A percentile compares a stretch with the other conserved stretches of the same genome.
These are phyloP conservation scores for Diplogasteroides magnus DNA, from an alignment of 1,140 invertebrate genomes.

Conservation along the genomic window DNA sequence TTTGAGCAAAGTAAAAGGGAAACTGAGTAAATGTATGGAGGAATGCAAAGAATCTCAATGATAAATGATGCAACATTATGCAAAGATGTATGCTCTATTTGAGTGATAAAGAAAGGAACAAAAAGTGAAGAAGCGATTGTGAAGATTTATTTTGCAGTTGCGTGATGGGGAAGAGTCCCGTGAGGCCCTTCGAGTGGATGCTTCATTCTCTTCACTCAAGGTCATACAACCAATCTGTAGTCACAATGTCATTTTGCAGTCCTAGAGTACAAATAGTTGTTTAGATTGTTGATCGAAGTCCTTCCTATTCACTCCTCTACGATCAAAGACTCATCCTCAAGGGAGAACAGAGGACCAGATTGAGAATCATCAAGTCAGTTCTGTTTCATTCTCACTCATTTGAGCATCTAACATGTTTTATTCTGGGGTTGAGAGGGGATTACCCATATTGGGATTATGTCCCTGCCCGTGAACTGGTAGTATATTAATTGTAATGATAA, in stretches of 20 bases:
- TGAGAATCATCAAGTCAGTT: background rate
- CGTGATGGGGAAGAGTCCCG: background rate
- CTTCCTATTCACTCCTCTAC: background rate
- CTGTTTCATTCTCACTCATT: background rate
- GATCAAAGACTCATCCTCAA: background rate
- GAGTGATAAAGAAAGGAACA: background rate
- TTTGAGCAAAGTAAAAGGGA: too few species aligned
- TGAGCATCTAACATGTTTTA: background rate
- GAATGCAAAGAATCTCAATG: too few species aligned
- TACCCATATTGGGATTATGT: too few species aligned
- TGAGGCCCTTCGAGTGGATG: background rate
- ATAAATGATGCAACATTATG: background rate
- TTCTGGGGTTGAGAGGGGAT: too few species aligned
- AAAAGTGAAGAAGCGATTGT: background rate
- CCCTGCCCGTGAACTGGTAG: too few species aligned
- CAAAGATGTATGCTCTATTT: background rate
- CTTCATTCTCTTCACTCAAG: background rate
- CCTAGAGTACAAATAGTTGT: too few species aligned
- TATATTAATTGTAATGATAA: too few species aligned
- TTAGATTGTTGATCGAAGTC: background rate
- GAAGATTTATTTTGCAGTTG: background rate
- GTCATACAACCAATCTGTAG: too few species aligned
- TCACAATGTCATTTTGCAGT: too few species aligned
- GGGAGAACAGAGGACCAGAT: background rate
- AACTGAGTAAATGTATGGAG: background rate